These are phyloP conservation scores for Drosophila borealis DNA, from an alignment of 2,888 invertebrate species.

Conservation along the genomic window DNA sequence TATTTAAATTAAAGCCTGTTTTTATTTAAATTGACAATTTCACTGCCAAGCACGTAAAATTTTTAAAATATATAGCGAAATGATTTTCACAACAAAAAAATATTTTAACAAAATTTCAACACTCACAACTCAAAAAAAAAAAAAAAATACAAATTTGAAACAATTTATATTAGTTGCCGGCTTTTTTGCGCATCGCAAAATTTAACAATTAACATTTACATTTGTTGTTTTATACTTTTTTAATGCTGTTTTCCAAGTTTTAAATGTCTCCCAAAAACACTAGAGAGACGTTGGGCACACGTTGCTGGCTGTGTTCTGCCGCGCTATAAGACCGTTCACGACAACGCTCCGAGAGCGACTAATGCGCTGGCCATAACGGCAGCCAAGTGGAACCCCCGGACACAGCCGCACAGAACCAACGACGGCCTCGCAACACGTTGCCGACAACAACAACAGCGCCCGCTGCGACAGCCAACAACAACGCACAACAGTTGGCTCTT, in stretches of 20 bases:
- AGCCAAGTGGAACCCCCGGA: conserved; percentile 43
- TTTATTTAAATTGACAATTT: conserved; percentile 1
- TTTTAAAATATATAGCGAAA: conserved; percentile 3
- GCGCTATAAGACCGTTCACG: conserved; percentile 79
- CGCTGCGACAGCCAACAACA: conserved; percentile 5
- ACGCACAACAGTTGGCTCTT: conserved; percentile 23
- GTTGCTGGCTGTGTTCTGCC: conserved; percentile 52
- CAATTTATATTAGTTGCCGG: conserved; percentile 25
- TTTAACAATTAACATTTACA: conserved; percentile 26
- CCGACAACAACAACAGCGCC: conserved; percentile 37
- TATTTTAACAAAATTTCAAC: conserved; percentile 13
- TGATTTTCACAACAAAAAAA: conserved; percentile 24
- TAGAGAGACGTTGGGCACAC: conserved; percentile 48
- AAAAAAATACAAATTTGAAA: conserved; percentile 23
- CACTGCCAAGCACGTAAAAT: conserved; percentile 3
- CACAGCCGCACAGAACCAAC: conserved; percentile 33
- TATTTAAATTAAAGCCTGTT: background rate
- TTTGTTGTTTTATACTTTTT: conserved; percentile 16
- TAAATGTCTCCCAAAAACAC: conserved; percentile 36
- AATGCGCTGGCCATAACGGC: conserved; percentile 49
- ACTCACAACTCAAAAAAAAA: conserved; percentile 47
- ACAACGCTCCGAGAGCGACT: conserved; percentile 85
- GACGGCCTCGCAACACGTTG: conserved; percentile 54
- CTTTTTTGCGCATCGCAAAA: conserved; percentile 23
- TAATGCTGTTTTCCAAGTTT: conserved; percentile 22